Evolutionary conservation across 1,140 invertebrate genomes (phyloP).

Genomic region (Drosophila lacertosa): DNA sequence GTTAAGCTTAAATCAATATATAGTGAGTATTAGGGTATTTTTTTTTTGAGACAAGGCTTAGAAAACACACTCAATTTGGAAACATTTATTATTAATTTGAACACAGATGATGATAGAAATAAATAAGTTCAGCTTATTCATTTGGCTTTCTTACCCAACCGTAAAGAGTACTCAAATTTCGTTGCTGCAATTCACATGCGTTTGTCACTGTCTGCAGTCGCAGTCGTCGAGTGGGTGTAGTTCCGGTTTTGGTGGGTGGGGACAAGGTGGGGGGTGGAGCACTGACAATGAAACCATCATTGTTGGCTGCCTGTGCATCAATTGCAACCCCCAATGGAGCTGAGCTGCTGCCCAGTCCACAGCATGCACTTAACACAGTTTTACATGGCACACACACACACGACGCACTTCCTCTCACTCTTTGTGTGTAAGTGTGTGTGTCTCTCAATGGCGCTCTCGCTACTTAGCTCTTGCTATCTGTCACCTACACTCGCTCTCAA

Average conservation of each 20-base stretch:
- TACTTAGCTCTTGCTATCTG: constrained; percentile 11
- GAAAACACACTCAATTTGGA: too few species aligned
- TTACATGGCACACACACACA: constrained; percentile 27
- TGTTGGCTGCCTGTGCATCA: constrained; percentile 40
- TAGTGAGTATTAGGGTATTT: too few species aligned
- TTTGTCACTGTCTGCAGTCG: not conserved
- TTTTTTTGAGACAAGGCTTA: too few species aligned
- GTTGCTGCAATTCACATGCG: not conserved
- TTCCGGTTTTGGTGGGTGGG: constrained; percentile 1
- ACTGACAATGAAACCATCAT: constrained; percentile 72
- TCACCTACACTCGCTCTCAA: constrained; percentile 11
- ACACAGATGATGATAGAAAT: too few species aligned
- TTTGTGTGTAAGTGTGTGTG: not conserved
- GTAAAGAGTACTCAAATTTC: constrained; percentile 9
- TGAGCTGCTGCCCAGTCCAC: constrained; percentile 29
- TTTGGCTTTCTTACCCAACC: too few species aligned
- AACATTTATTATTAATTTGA: too few species aligned
- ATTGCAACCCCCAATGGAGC: constrained; percentile 44
- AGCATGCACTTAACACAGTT: constrained; percentile 74
- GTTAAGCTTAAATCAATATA: too few species aligned
- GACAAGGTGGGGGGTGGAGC: not conserved
- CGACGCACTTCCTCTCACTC: constrained; percentile 2
- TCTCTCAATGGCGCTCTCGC: constrained; percentile 21
- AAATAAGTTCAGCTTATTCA: too few species aligned
- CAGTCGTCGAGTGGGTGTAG: constrained; percentile 36